Evolutionary conservation across 2,113 vertebrate species (phyloP).

Genomic region (Bambusicola thoracicus): DNA sequence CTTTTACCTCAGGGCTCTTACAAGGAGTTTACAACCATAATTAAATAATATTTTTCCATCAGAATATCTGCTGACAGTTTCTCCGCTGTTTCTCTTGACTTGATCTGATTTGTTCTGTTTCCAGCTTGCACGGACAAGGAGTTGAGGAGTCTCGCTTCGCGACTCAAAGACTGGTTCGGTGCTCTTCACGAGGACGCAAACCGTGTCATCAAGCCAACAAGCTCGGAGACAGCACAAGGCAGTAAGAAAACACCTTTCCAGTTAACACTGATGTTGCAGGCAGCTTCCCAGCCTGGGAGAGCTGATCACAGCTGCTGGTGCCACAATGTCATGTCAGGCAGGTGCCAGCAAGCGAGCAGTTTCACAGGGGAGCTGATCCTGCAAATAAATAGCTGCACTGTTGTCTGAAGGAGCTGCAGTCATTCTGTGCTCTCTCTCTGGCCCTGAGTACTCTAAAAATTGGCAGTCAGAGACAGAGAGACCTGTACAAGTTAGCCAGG

Average conservation of each 20-base stretch:
- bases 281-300: neutral
- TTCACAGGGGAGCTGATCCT: neutral
- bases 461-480: neutral
- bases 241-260: conserved; percentile 80
- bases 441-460: neutral
- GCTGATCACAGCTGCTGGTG: neutral
- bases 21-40: neutral
- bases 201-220: conserved; percentile 89
- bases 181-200: conserved; percentile 93
- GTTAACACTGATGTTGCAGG: accelerated
- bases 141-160: conserved; percentile 88
- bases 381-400: neutral
- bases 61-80: neutral
- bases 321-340: neutral
- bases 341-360: neutral
- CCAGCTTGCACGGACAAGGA: conserved; percentile 91
- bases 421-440: neutral
- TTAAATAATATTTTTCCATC: neutral
- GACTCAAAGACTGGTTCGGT: conserved; percentile 95
- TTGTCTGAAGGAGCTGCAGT: neutral
- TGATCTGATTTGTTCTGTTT: conserved; percentile 56
- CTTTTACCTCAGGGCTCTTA: neutral
- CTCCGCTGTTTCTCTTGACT: neutral
- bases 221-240: conserved; percentile 82
- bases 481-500: neutral